Conservation (phyloP, 2,888 invertebrate genomes). For the Nomada fucata region DNA sequence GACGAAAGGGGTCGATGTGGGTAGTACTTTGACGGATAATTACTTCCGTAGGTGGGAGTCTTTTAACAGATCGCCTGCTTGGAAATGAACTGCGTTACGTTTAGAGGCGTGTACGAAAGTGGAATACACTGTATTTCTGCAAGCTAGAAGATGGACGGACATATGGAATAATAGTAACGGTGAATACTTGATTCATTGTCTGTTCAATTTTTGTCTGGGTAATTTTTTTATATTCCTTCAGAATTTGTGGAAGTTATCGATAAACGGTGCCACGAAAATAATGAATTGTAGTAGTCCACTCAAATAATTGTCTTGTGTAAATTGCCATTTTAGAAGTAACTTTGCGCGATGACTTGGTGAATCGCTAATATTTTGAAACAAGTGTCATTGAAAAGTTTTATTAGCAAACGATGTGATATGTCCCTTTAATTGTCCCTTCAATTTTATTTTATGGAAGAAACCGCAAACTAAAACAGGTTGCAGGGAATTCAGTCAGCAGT, state of each 20-base stretch:
- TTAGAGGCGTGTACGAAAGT: neutral
- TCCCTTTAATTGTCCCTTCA: too few relatives aligned
- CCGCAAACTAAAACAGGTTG: neutral
- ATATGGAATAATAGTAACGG: too few relatives aligned
- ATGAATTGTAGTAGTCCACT: neutral
- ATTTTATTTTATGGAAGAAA: neutral
- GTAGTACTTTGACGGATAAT: neutral
- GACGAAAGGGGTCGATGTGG: slow-evolving; percentile 6
- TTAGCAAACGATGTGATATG: neutral
- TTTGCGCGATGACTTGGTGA: too few relatives aligned
- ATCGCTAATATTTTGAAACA: neutral
- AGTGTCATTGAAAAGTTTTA: neutral
- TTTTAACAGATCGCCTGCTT: neutral
- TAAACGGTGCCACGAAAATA: too few relatives aligned
- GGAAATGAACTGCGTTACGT: too few relatives aligned
- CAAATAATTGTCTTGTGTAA: neutral
- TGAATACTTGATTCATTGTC: too few relatives aligned
- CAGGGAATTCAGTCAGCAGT: neutral
- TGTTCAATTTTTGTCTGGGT: too few relatives aligned
- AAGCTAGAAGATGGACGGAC: neutral
- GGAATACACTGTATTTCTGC: neutral
- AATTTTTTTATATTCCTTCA: too few relatives aligned
- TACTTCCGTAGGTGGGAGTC: neutral
- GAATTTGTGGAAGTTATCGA: too few relatives aligned
- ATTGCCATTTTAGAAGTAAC: neutral